Evolutionary conservation across 2,888 invertebrate species (phyloP), one percentile per base, ranked within the genome.

Genomic region (Ernsta delagoae): DNA sequence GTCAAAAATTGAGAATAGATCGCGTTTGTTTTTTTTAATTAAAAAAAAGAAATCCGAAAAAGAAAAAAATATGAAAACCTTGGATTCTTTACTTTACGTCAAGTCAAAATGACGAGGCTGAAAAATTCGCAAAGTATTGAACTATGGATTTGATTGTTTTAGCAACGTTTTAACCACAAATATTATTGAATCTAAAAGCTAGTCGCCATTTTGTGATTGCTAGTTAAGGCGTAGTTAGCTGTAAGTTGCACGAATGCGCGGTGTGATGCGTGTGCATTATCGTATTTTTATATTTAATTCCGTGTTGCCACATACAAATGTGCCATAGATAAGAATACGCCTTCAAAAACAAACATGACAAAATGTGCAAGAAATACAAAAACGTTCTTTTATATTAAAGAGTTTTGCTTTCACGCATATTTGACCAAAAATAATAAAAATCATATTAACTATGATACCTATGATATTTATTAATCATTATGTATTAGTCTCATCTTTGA

Each of bases 21-120:
- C 84, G 83, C 86, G 83, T 84, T 89, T 90, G 87, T 43, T 88
- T 90, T 92, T 89, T 77, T 89, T 83, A 77, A 81, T 80, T 81
- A 81, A 87, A 89, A 88, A 88, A 86, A 87, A 84, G 78, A 64
- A 83, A 81, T 74, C 73, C 77, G 80, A 84, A 84, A 84, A 79
- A 79, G 73, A 79, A 82, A 84, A 84, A 57, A 83, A 78, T 76
- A 78, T 79, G 83, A 85, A 83, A 83, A 83, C 82, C 80, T 84
- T 79, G 83, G 80, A 75, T 77, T 77, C 79, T 80, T 77, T 72
- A 73, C 78, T 83, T 62, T 61, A 79, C 80, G 86, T 85, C 86
- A 87, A 36, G 7, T 57, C 36, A 57, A 79, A 78, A 72, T 75
- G 71, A 66, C 75, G 71, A 75, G 11, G 9, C 3, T 9, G 9